Evolutionary conservation across 2,113 vertebrate genomes (phyloP).

Genomic region (Lycaon pictus): DNA sequence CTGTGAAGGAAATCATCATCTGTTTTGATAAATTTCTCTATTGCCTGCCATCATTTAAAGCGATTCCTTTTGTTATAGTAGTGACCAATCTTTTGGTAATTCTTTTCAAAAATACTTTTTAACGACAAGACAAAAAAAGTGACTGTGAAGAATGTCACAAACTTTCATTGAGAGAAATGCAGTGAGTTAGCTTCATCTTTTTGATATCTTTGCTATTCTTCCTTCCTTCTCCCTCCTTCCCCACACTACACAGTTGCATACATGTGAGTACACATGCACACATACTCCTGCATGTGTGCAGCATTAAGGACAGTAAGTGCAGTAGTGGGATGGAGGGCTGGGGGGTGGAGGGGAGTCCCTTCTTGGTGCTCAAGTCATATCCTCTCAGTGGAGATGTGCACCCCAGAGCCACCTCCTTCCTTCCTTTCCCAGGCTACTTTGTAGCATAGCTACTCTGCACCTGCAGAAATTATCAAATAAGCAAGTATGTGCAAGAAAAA

Average conservation of each 20-base stretch:
- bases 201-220: not conserved
- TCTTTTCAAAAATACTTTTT: not conserved
- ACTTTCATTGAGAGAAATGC: not conserved
- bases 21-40: not conserved
- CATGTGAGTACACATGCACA: rapidly evolving
- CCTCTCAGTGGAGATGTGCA: not conserved
- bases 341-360: rapidly evolving
- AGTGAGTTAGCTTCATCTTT: not conserved
- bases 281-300: rapidly evolving
- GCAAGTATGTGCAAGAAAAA: not conserved
- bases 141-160: not conserved
- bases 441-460: not conserved
- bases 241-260: not conserved
- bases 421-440: not conserved
- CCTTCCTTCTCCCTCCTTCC: not conserved
- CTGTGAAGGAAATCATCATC: not conserved
- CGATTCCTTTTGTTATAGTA: not conserved
- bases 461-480: not conserved
- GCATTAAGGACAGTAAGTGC: not conserved
- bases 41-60: not conserved
- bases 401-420: not conserved
- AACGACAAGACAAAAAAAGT: not conserved
- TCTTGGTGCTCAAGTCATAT: not conserved
- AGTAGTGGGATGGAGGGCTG: rapidly evolving
- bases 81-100: not conserved